A percentile compares a stretch with the other conserved stretches of the same genome.
These are phyloP conservation scores for Leptura quadrifasciata DNA, from an alignment of 2,888 invertebrate species.

Conservation along the genomic window DNA sequence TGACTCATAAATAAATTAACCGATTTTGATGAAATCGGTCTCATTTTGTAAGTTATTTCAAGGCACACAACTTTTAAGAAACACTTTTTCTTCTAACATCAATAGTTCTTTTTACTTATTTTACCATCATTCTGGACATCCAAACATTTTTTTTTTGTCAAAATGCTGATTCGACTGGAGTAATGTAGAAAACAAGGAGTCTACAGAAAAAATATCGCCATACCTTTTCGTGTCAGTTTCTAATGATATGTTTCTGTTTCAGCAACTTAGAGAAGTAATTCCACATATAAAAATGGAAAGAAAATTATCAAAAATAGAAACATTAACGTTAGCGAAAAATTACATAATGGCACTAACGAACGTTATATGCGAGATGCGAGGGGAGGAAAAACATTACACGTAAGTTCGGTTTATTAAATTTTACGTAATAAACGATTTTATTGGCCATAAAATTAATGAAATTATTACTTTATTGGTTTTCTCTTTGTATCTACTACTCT, in stretches of 20 bases:
- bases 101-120: too few species aligned
- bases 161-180: too few species aligned
- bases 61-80: too few species aligned
- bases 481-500: slow-evolving; percentile 19
- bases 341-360: slow-evolving; percentile 89
- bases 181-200: too few species aligned
- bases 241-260: slow-evolving; percentile 64
- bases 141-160: too few species aligned
- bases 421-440: slow-evolving; percentile 48
- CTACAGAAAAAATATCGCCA: too few species aligned
- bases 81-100: too few species aligned
- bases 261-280: slow-evolving; percentile 86
- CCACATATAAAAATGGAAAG: slow-evolving; percentile 87
- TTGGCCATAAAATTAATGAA: slow-evolving; percentile 43
- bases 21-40: too few species aligned
- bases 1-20: too few species aligned
- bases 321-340: slow-evolving; percentile 87
- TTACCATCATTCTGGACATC: too few species aligned
- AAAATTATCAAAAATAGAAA: slow-evolving; percentile 87
- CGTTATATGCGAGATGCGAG: slow-evolving; percentile 86
- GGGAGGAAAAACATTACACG: slow-evolving; percentile 82
- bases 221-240: too few species aligned
- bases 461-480: slow-evolving; percentile 19
- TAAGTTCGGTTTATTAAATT: slow-evolving; percentile 69
- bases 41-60: too few species aligned